A percentile compares a stretch with the other conserved stretches of the same genome.
phyloP scores from a whole-genome alignment of 2,797 vertebrate genomes.

The Spea hammondii region DNA sequence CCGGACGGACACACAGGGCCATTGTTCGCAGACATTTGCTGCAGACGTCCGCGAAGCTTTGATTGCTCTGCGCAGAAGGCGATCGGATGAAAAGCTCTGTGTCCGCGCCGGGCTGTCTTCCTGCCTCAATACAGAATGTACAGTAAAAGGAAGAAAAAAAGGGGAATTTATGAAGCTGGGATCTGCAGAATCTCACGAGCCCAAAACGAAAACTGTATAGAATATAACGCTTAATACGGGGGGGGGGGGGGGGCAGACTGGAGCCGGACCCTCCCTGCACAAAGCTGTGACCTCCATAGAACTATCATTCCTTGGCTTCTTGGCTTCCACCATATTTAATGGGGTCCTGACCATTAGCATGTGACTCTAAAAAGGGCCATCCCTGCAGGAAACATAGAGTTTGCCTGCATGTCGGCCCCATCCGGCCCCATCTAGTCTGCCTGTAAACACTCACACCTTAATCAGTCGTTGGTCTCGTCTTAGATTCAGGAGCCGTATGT shows the following conservation, averaged over 20 bases:
- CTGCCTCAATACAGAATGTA: conserved; percentile 7
- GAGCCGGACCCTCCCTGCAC: not conserved
- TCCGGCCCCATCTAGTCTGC: no score
- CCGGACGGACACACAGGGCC: conserved; percentile 52
- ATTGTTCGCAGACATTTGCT: conserved; percentile 33
- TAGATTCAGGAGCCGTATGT: no score
- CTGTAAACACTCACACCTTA: no score
- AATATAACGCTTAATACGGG: not conserved
- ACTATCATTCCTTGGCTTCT: not conserved
- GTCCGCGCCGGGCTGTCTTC: not conserved
- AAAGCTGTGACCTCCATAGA: not conserved
- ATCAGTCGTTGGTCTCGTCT: no score
- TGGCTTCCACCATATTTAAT: not conserved
- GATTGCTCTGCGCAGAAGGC: conserved; percentile 46
- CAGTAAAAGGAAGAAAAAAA: conserved; percentile 17
- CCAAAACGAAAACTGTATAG: not conserved
- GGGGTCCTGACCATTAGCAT: not conserved
- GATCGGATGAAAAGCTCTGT: conserved; percentile 55
- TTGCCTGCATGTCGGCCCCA: no score
- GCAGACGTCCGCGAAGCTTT: conserved; percentile 35
- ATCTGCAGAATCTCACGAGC: conserved; percentile 19
- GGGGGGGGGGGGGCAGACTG: not conserved
- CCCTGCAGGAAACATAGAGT: no score
- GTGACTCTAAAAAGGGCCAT: not conserved
- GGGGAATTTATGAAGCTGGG: not conserved